Conservation (phyloP, 2,797 vertebrate species). For the Crocodylus rhombifer region DNA sequence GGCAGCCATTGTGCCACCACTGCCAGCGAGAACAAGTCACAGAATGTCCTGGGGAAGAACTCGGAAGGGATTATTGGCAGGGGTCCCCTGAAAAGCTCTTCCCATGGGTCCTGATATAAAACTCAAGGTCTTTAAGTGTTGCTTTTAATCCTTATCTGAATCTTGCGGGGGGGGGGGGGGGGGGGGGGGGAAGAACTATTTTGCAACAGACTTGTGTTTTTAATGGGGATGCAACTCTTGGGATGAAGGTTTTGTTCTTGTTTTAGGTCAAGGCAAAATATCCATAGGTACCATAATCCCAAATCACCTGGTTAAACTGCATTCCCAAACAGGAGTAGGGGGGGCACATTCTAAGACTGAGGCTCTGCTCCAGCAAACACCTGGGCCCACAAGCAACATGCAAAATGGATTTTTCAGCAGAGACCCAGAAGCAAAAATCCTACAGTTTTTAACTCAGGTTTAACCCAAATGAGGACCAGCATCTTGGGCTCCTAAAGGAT, state of each 20-base stretch:
- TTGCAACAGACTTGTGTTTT: not conserved
- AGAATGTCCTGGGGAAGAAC: not conserved
- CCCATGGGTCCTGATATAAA: not conserved
- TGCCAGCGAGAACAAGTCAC: not conserved
- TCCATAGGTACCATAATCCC: not conserved
- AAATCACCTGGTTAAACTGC: not conserved
- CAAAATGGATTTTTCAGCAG: not conserved
- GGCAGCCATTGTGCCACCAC: not conserved
- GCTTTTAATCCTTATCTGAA: not conserved
- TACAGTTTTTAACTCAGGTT: not conserved
- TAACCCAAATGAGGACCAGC: not conserved
- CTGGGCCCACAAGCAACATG: accelerated
- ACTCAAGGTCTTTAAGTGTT: not conserved
- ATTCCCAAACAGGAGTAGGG: not conserved
- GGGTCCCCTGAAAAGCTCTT: not conserved
- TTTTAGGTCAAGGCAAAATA: not conserved
- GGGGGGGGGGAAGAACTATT: not conserved
- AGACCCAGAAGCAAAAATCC: not conserved
- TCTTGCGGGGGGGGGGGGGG: too few species aligned
- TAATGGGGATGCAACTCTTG: not conserved
- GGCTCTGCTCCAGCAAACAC: not conserved
- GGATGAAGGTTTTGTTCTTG: not conserved
- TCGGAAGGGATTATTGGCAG: not conserved
- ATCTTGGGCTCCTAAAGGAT: accelerated
- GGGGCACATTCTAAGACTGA: not conserved